These are phyloP conservation scores for Lucifuga dentata DNA, from an alignment of 2,113 vertebrate species.

Conservation along the genomic window DNA sequence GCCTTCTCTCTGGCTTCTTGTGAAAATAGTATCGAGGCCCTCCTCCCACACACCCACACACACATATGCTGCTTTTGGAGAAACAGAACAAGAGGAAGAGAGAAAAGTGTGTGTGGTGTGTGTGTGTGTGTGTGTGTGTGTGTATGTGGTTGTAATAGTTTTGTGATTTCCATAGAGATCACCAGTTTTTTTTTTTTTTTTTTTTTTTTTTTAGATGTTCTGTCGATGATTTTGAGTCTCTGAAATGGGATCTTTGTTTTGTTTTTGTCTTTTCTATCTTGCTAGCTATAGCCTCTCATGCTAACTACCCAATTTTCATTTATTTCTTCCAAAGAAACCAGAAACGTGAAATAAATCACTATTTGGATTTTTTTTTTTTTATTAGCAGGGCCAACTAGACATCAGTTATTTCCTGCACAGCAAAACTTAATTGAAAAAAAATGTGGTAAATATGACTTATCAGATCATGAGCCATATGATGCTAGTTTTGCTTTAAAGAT, in stretches of 20 bases:
- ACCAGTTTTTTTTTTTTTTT: background rate
- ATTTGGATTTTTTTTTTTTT: too few species aligned
- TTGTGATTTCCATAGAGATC: conserved; percentile 1
- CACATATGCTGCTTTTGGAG: conserved; percentile 22
- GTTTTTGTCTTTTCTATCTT: background rate
- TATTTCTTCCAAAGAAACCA: background rate
- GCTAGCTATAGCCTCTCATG: background rate
- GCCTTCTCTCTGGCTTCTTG: conserved; percentile 11
- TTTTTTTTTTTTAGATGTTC: background rate
- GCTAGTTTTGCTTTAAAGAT: too few species aligned
- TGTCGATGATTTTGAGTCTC: background rate
- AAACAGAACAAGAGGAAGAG: conserved; percentile 1
- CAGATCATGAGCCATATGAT: too few species aligned
- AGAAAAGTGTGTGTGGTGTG: background rate
- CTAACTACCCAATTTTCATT: conserved; percentile 1
- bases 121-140: conserved; percentile 5
- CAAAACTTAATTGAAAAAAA: too few species aligned
- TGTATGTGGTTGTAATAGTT: background rate
- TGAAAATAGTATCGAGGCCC: conserved; percentile 38
- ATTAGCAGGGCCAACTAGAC: too few species aligned
- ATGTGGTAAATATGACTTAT: too few species aligned
- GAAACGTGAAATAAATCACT: too few species aligned
- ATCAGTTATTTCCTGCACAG: too few species aligned
- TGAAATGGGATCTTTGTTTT: background rate
- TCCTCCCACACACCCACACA: conserved; percentile 22